phyloP scores from a whole-genome alignment of 2,113 vertebrate species.

The Gopherus flavomarginatus region DNA sequence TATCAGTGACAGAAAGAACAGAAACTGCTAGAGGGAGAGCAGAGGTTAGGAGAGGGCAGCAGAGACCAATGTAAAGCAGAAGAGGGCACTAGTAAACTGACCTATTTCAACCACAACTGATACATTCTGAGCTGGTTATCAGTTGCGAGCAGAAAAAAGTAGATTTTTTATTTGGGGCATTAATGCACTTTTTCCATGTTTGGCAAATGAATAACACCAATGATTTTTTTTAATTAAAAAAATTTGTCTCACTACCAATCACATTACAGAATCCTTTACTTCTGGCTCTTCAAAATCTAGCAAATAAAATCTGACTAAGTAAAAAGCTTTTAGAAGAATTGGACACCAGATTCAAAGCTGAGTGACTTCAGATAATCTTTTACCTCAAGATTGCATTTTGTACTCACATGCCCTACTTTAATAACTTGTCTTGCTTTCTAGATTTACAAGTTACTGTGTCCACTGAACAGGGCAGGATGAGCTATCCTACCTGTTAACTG shows the following conservation, averaged over 20 bases:
- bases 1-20: slow-evolving; percentile 51
- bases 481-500: background rate
- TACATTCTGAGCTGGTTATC: background rate
- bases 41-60: slow-evolving; percentile 80
- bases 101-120: slow-evolving; percentile 65
- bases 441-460: background rate
- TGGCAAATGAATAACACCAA: background rate
- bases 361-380: background rate
- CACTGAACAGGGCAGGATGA: background rate
- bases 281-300: background rate
- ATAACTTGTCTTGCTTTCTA: background rate
- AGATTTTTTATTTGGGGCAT: slow-evolving; percentile 16
- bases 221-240: background rate
- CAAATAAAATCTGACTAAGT: background rate
- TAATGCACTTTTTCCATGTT: background rate
- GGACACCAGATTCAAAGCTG: background rate
- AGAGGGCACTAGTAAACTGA: slow-evolving; percentile 83
- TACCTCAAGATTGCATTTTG: background rate
- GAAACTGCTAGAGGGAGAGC: slow-evolving; percentile 61
- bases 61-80: slow-evolving; percentile 76
- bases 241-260: background rate
- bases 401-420: rapidly evolving
- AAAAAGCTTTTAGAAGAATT: background rate
- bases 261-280: background rate
- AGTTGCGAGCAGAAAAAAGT: slow-evolving; percentile 3